Evolutionary conservation across 2,888 invertebrate species (phyloP), one percentile per base, ranked within the genome.

Genomic region (Amphipoea oculea): DNA sequence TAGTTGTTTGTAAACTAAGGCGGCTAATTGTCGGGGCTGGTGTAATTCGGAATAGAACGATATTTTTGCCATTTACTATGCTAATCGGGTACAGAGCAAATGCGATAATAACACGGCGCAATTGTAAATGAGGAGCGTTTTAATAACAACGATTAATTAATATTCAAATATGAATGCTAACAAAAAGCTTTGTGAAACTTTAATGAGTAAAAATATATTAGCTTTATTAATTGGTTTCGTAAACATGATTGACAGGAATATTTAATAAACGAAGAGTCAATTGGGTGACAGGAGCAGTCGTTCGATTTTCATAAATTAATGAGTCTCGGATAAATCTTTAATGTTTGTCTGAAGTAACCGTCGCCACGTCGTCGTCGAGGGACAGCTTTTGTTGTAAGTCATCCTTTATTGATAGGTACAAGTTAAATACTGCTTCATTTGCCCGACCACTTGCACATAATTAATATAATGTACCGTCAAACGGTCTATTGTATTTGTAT

Each of bases 31-130:
- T 65, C 17, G 73, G 73, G 69, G 73, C 36, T 63, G 57, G 40
- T 73, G 63, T 86, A 76, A 84, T 78, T 85, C 70, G 42, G 36
- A 60, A 79, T 79, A 79, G 51, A 68, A 80, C 74, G 78, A 82
- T 86, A 87, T 86, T 86, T 84, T 74, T 76, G 76, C 71, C 70
- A 81, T 85, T 87, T 82, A 71, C 71, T 82, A 86, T 87, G 88
- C 79, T 86, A 87, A 87, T 86, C 51, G 48, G n/a, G 79, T 81
- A 77, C 51, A 42, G 60, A 51, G 76, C 63, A 83, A 84, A 85
- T 79, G 78, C 69, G 78, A 69, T 78, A 75, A 72, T 76, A 76
- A 73, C 72, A 73, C 69, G 57, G n/a, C 75, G 60, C 79, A 77
- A 29, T 83, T 73, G 76, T 79, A 74, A 85, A 68, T 74, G 67